Base-by-base conservation (phyloP, 1,140 invertebrate species). In the Calliopsis andreniformis region DNA sequence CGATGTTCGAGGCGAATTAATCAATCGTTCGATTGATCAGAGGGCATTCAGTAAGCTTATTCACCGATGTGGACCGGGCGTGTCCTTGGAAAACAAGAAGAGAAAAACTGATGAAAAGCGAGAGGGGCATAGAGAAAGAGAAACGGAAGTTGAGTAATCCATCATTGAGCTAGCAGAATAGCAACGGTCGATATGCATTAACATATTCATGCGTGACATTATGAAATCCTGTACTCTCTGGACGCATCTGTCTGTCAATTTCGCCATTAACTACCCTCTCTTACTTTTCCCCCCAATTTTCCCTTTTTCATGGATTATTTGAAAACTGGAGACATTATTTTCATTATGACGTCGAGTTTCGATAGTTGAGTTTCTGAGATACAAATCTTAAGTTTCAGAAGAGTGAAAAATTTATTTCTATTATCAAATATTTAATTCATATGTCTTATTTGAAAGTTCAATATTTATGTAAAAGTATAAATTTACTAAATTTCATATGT, bases 131-230 rank as follows among this genome's bases (percentile, higher is more conserved):
- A 62, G 56, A 18, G 51, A 45, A 49, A 45, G 32, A 62, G 69
- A 64, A 62, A 77, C 4, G 20, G 39, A 28, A 70, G 53, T 51
- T 63, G 16, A 43, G 68, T 32, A 47, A 82, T 80, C 76, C 75
- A 80, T 82, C 77, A 82, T 82, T 45, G 42, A 59, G 25, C 43
- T 53, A 30, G 53, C 51, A 23, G 14, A 23, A 49, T 18, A 64
- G 23, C 30, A 23, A 43, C 42, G 39, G 1, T 39, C 51, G 30
- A 66, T 47, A 53, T 20, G 30, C 63, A 79, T 87, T 86, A 87
- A 85, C 83, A 85, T 86, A 87, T 83, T 83, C 82, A 80, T 80
- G 83, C 78, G 78, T 82, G 77, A 84, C 76, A 75, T 76, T 56
- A 47, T 53, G 45, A 56, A 58, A 43, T 43, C 43, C 49, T n/a